Percentiles rank a stretch among this genome's conserved stretches.
Conservation (phyloP, 1,140 invertebrate genomes). For the Neodiprion fabricii region DNA sequence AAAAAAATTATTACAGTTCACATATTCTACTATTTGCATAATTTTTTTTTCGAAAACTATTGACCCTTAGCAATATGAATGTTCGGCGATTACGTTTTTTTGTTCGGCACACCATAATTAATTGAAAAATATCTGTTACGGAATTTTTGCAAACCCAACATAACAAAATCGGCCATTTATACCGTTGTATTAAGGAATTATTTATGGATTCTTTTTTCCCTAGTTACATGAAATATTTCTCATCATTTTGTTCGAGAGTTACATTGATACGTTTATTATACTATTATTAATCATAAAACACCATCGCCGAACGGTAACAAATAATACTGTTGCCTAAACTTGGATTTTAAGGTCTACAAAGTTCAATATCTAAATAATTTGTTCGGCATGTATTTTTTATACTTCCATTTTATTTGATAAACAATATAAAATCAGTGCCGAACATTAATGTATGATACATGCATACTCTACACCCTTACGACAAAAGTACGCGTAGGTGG, state of each 20-base stretch:
- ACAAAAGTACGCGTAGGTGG: too few relatives aligned
- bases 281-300: neutral
- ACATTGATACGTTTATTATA: neutral
- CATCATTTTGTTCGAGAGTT: neutral
- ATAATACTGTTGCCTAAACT: neutral
- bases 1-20: neutral
- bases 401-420: neutral
- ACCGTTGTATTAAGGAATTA: neutral
- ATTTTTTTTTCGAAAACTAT: neutral
- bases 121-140: neutral
- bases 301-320: neutral
- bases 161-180: neutral
- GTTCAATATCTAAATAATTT: too few relatives aligned
- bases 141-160: neutral
- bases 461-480: too few relatives aligned
- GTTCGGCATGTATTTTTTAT: neutral
- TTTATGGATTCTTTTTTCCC: neutral
- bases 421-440: neutral
- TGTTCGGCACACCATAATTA: neutral
- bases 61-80: conserved; percentile 7
- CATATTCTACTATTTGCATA: too few relatives aligned
- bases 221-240: neutral
- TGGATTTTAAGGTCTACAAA: too few relatives aligned
- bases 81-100: neutral
- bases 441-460: too few relatives aligned